Base-by-base conservation (phyloP, 1,140 invertebrate species). In the Meloidogyne exigua region DNA sequence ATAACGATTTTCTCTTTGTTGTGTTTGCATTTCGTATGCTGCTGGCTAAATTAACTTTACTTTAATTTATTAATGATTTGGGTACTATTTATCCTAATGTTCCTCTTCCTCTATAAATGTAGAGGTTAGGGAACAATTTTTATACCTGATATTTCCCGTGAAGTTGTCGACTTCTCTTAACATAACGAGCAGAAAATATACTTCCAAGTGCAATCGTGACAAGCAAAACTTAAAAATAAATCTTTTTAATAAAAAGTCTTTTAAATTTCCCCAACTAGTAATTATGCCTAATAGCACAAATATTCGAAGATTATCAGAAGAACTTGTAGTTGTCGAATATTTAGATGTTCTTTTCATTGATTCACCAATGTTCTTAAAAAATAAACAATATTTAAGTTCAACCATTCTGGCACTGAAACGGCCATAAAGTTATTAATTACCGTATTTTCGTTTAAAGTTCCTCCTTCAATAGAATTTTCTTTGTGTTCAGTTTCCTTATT, bases 61-160 rank as follows among this genome's bases (percentile, higher is more conserved):
- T n/a, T n/a, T n/a, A n/a, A n/a, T n/a, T n/a, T n/a, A n/a, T n/a
- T n/a, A n/a, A n/a, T n/a, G n/a, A n/a, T n/a, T n/a, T n/a, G n/a
- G n/a, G n/a, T n/a, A n/a, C n/a, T 32, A 32, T 32, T 32, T 32
- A 32, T 2, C 2, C 28, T 32, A 32, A 32, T 32, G 2, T 32
- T 7, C 28, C 28, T 32, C 7, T 32, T 32, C 28, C 28, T 32
- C 7, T 32, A 32, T 32, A 32, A n/a, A 32, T 32, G 28, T 32
- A 32, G 28, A 7, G 28, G 28, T 32, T 3, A 32, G 7, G 28
- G 28, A 32, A 32, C 28, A 32, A 21, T 42, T 13, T 32, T 13
- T 25, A 2, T 25, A 73, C 72, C 28, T 65, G 68, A 49, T 78
- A 78, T 77, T 78, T 78, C 12, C 76, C 76, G 13, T 78, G 76